Base-by-base conservation (phyloP, 2,888 invertebrate species). In the Automeris io region DNA sequence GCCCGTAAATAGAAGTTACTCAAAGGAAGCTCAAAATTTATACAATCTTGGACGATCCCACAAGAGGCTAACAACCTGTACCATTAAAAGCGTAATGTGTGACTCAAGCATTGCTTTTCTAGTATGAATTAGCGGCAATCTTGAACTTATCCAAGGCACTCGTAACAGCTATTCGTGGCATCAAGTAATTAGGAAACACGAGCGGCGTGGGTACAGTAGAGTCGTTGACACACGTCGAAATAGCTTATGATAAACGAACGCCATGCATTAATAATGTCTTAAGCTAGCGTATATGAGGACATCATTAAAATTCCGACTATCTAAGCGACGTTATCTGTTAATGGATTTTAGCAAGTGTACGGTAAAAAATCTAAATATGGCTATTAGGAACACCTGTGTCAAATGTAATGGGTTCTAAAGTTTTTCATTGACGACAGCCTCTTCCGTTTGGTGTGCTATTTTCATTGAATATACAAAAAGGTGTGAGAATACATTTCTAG, bases 171-270 rank as follows among this genome's bases (percentile, higher is more conserved):
- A 9, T 34, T 24, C 19, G 32, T n/a, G 37, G 23, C 32, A 31
- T 22, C 12, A 21, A 16, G 29, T 32, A 37, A 37, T 37, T 37
- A 32, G 37, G 37, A 23, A 18, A 13, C 19, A 31, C 7, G 31
- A 5, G 7, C 26, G 26, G 26, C 26, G 26, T 26, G 6, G 12
- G 7, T 13, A 7, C 29, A n/a, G 53, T 36, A 19, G 32, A 53
- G 52, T 51, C 54, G 47, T 55, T 54, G 59, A 57, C 53, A 54
- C 39, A 50, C 43, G 45, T 41, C 35, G 35, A 35, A 26, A 40
- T 16, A n/a, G n/a, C 32, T 46, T 38, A 51, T 53, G 47, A 51
- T 50, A 42, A 52, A 56, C 45, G 50, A 49, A 37, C 38, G n/a
- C 24, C 24, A 39, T 41, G 41, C 46, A 43, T 45, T 29, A 37